phyloP scores from a whole-genome alignment of 2,113 vertebrate species.

The Erythrocebus patas region DNA sequence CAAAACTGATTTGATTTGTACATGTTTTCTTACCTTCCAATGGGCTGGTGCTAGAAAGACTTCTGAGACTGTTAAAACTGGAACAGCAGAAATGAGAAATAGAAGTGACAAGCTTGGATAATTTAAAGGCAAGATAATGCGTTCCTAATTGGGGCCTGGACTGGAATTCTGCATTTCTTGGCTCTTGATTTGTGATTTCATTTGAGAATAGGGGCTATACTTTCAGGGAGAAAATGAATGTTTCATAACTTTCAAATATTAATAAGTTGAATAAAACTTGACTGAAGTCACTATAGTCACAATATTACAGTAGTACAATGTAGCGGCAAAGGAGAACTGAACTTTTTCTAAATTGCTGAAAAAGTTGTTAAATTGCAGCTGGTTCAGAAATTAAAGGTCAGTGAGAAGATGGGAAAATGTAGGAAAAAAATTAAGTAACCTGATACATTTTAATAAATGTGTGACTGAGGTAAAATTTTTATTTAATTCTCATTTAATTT shows the following conservation, averaged over 20 bases:
- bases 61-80: neutral
- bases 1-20: neutral
- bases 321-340: conserved; percentile 10
- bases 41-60: neutral
- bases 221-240: neutral
- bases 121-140: neutral
- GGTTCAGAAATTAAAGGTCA: neutral
- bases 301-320: neutral
- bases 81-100: neutral
- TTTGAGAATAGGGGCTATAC: neutral
- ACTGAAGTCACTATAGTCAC: neutral
- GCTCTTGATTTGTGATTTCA: neutral
- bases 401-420: neutral
- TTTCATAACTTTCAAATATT: conserved; percentile 34
- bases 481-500: too few species aligned
- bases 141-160: neutral
- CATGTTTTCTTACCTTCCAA: neutral
- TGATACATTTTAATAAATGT: neutral
- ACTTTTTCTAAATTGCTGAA: neutral
- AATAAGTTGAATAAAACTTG: conserved; percentile 1
- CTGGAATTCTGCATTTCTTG: neutral
- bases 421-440: neutral
- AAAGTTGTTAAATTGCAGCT: neutral
- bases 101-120: neutral
- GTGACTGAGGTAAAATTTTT: neutral